Conservation (phyloP, 2,797 vertebrate species). For the Myotis findleyi region DNA sequence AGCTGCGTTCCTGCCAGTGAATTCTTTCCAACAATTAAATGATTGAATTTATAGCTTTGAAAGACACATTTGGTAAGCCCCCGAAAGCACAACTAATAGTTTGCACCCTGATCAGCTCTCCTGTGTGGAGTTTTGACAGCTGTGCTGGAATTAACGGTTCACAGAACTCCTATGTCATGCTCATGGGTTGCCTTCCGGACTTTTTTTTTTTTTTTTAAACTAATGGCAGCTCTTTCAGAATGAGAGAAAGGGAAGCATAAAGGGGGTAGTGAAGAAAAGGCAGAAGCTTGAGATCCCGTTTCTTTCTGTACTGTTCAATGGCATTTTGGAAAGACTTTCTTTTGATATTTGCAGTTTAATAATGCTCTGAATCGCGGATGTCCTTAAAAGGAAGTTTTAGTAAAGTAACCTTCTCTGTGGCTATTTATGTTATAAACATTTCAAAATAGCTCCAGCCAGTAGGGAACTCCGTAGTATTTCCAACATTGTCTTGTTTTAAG, state of each 20-base stretch:
- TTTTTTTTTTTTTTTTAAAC: background rate
- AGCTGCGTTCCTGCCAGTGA: slow-evolving; percentile 35
- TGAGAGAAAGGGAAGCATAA: background rate
- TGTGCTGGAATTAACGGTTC: slow-evolving; percentile 34
- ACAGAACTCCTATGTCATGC: background rate
- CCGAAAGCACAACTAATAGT: background rate
- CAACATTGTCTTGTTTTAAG: slow-evolving; percentile 33
- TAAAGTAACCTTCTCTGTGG: slow-evolving; percentile 69
- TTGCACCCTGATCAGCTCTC: slow-evolving; percentile 3
- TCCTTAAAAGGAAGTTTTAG: slow-evolving; percentile 79
- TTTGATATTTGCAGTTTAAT: slow-evolving; percentile 39
- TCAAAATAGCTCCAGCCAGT: slow-evolving; percentile 42
- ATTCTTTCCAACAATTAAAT: background rate
- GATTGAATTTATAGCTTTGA: background rate
- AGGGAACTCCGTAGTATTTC: slow-evolving; percentile 18
- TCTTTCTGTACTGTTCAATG: background rate
- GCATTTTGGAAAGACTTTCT: slow-evolving; percentile 33
- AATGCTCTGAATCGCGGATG: slow-evolving; percentile 20
- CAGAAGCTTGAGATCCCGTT: background rate
- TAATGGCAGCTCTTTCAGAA: slow-evolving; percentile 21
- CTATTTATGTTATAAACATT: slow-evolving; percentile 77
- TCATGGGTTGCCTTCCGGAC: background rate
- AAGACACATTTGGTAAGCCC: slow-evolving; percentile 9
- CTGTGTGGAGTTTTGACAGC: slow-evolving; percentile 37
- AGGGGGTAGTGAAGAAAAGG: background rate